Conservation (phyloP, 2,888 invertebrate genomes). For the Agriopis marginaria region DNA sequence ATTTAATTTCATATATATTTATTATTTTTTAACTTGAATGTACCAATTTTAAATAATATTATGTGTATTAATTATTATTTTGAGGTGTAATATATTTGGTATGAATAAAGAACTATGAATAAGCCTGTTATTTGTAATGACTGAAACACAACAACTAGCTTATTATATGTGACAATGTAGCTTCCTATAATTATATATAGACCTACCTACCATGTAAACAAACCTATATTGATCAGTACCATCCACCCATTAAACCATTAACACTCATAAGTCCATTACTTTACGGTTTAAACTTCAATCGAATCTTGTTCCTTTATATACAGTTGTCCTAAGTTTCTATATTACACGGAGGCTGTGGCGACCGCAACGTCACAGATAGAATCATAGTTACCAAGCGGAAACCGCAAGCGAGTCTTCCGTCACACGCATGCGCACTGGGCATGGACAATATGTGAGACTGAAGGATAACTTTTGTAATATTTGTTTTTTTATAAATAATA, state of each 20-base stretch:
- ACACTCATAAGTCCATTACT: background rate
- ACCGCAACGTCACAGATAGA: background rate
- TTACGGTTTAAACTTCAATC: background rate
- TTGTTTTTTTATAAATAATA: too few species aligned
- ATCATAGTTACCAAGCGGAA: background rate
- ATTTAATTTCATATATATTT: too few species aligned
- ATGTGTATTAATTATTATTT: too few species aligned
- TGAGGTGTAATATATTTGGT: too few species aligned
- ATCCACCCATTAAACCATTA: background rate
- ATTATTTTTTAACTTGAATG: too few species aligned
- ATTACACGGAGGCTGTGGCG: background rate
- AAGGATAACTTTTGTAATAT: background rate
- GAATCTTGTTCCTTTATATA: background rate
- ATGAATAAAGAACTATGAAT: too few species aligned
- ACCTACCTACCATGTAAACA: background rate
- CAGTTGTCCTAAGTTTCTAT: background rate
- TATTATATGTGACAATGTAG: too few species aligned
- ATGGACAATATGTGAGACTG: background rate
- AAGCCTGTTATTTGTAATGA: too few species aligned
- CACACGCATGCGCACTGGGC: conserved; percentile 1
- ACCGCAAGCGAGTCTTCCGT: conserved; percentile 1
- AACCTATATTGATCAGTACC: background rate
- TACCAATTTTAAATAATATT: too few species aligned
- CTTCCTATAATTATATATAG: too few species aligned
- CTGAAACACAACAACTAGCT: too few species aligned